phyloP scores from a whole-genome alignment of 2,113 vertebrate genomes.

The Genyomyrus donnyi region DNA sequence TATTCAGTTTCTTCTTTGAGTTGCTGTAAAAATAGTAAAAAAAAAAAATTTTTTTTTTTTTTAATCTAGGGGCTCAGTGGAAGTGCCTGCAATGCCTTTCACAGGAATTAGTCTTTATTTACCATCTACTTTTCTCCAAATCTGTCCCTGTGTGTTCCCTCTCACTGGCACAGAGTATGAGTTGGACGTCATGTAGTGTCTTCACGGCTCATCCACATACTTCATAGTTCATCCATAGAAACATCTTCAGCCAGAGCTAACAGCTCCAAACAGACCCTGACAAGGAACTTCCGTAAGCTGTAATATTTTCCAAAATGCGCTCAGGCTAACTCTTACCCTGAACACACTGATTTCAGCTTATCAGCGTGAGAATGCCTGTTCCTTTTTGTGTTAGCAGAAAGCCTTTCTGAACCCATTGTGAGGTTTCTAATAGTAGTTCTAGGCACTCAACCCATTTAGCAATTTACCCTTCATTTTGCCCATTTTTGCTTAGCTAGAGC shows the following conservation, averaged over 20 bases:
- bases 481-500: background rate
- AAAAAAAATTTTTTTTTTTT: background rate
- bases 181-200: background rate
- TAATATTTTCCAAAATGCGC: background rate
- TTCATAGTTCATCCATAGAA: background rate
- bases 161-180: background rate
- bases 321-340: background rate
- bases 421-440: background rate
- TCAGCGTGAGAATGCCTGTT: background rate
- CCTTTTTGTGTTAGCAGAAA: background rate
- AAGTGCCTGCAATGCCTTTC: background rate
- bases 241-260: background rate
- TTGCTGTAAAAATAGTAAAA: background rate
- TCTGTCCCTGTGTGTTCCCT: background rate
- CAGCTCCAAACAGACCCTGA: background rate
- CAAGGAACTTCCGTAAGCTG: background rate
- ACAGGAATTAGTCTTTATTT: background rate
- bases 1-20: background rate
- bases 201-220: background rate
- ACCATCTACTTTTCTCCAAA: background rate
- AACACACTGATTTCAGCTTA: background rate
- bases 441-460: slow-evolving; percentile 7
- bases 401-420: background rate
- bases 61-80: background rate
- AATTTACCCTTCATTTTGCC: background rate